Conservation (phyloP, 2,888 invertebrate genomes). For the Drosophila sordidapex region DNA sequence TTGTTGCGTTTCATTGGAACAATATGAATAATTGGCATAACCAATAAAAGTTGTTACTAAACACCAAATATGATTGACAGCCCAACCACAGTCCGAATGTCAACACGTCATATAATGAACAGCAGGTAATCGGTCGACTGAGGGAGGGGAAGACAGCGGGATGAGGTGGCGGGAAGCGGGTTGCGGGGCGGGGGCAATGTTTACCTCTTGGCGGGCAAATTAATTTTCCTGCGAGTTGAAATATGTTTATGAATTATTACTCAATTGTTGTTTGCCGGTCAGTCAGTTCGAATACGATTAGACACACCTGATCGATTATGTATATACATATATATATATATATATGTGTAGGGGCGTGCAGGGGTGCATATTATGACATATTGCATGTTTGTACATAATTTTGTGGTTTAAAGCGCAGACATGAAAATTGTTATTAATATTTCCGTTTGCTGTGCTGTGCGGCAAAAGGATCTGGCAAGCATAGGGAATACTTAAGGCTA, state of each 20-base stretch:
- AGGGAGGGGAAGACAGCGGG: not conserved
- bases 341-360: not conserved
- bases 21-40: constrained; percentile 77
- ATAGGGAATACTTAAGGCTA: constrained; percentile 1
- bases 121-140: constrained; percentile 23
- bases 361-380: constrained; percentile 66
- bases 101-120: constrained; percentile 75
- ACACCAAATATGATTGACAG: constrained; percentile 73
- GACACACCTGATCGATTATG: constrained; percentile 75
- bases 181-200: constrained; percentile 11
- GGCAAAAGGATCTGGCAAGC: constrained; percentile 28
- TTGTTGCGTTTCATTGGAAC: constrained; percentile 64
- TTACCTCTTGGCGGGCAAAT: constrained; percentile 63
- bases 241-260: constrained; percentile 81
- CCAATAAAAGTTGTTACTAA: constrained; percentile 66
- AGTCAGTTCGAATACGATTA: constrained; percentile 17
- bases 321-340: constrained; percentile 5
- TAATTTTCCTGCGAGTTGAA: constrained; percentile 71
- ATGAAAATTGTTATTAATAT: constrained; percentile 61
- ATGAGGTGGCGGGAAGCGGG: too few relatives aligned
- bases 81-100: constrained; percentile 57
- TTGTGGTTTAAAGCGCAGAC: constrained; percentile 63
- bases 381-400: constrained; percentile 75
- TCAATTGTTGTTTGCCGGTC: constrained; percentile 59
- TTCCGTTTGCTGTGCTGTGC: constrained; percentile 31